Evolutionary conservation across 2,113 vertebrate species (phyloP), one percentile per base, ranked within the genome.

Genomic region (Hemiprocne comata): DNA sequence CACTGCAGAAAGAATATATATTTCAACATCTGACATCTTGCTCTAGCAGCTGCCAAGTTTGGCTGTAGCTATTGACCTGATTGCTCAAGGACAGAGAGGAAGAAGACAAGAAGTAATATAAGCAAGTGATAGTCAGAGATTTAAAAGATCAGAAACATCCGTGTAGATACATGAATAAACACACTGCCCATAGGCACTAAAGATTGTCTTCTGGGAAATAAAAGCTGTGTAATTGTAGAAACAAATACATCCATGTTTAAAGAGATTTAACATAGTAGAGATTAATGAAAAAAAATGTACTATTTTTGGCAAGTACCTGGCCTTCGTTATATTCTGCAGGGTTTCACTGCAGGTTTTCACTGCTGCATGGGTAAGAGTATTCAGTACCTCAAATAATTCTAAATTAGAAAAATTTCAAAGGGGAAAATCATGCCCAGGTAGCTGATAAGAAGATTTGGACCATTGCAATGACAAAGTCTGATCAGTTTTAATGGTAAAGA

Each of bases 21-120:
- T 97, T 97, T 97, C 95, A 95, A 70, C 80, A 90, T 96, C 97
- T 97, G 93, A 97, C 89, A 97, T 85, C 86, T 95, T 94, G 85
- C 73, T 95, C 62, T 62, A 96, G 60, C 76, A 94, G 91, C 95
- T 96, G 95, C 94, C 98, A 97, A 97, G 81, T 92, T 94, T 97
- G 87, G 94, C 83, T 78, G 40, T 51, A 93, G 85, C 79, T 95
- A 89, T 74, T 96, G 96, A 93, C 95, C 87, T 95, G 87, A 97
- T 91, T 93, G 76, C 53, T 96, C 94, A 97, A 97, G 95, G 95
- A 96, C 94, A 97, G 76, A 85, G 69, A 90, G 6, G 18, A 91
- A 73, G 38, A 91, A 89, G 64, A 85, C 75, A 81, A 96, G 81
- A 38, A 55, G 15, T 19, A 67, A 24, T 66, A 46, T 58, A 87